A percentile compares a stretch with the other conserved stretches of the same genome.
Conservation (phyloP, 1,140 invertebrate genomes). For the Pseudomyrmex cubaensis region DNA sequence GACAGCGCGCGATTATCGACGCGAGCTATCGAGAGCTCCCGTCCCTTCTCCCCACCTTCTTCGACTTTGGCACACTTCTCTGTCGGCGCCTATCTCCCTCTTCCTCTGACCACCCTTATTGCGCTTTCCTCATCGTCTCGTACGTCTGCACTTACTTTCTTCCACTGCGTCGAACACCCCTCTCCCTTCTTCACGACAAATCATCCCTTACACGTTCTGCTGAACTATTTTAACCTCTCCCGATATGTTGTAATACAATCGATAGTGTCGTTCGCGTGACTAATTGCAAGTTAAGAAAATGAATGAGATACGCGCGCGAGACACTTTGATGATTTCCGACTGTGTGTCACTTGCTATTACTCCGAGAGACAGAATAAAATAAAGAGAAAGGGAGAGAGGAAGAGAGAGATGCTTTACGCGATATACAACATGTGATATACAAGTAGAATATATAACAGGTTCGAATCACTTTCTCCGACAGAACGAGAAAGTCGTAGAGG, state of each 20-base stretch:
- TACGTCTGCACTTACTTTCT: constrained; percentile 26
- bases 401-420: too few species aligned
- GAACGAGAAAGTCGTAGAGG: not conserved
- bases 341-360: not conserved
- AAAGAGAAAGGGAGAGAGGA: too few species aligned
- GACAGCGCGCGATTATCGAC: constrained; percentile 60
- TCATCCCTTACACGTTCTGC: constrained; percentile 21
- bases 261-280: not conserved
- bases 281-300: not conserved
- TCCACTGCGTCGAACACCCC: not conserved
- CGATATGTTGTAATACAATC: not conserved
- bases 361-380: too few species aligned
- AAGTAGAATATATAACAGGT: constrained; percentile 6
- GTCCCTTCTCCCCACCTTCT: constrained; percentile 8
- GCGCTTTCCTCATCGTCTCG: constrained; percentile 6
- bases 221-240: not conserved
- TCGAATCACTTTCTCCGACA: constrained; percentile 19
- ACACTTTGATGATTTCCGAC: not conserved
- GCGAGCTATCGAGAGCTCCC: constrained; percentile 40
- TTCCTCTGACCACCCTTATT: not conserved
- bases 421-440: not conserved
- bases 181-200: not conserved
- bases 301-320: not conserved
- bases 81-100: not conserved
- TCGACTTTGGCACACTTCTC: constrained; percentile 66